Evolutionary conservation across 1,140 invertebrate species (phyloP), one percentile per base, ranked within the genome.

Genomic region (Mamestra configurata): DNA sequence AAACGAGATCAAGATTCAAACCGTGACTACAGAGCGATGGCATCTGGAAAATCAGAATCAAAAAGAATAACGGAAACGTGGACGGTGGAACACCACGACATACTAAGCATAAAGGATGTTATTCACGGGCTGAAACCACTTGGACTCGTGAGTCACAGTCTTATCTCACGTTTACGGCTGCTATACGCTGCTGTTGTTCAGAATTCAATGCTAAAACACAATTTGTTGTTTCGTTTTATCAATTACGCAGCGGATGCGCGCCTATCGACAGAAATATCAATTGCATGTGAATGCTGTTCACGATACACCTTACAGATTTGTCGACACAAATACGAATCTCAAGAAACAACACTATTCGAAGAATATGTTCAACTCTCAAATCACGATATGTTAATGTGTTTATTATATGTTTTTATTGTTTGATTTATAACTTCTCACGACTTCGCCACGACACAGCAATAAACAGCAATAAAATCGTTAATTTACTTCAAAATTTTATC

Each of bases 31-130:
- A 83, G 75, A 68, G 66, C 64, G 72, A 43, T 57, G 85, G 87
- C 81, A 88, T 90, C 81, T 88, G 79, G 85, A 87, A 87, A 82
- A 86, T 88, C 84, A 72, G 81, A 87, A 85, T 89, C 83, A 90
- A 92, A 91, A 93, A 92, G 87, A 88, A 86, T 86, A 91, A 90
- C 86, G 86, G 88, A 90, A 89, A 89, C 77, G 80, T n/a, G 27
- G 2, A 31, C 27, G 27, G 27, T 85, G 70, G 81, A 83, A 79
- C 82, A 87, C 82, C 80, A 86, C 88, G 86, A 85, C 86, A 87
- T 89, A 85, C 88, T 59, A 77, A 86, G 88, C 84, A 89, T 87
- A 85, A 84, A 89, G 88, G 86, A 88, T 83, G 83, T 94, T 91
- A 93, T 86, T 94, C 91, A 89, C 80, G 51, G 64, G 86, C 79